These are phyloP conservation scores for Hydrotaea diabolus DNA, from an alignment of 2,888 invertebrate species.

Conservation along the genomic window DNA sequence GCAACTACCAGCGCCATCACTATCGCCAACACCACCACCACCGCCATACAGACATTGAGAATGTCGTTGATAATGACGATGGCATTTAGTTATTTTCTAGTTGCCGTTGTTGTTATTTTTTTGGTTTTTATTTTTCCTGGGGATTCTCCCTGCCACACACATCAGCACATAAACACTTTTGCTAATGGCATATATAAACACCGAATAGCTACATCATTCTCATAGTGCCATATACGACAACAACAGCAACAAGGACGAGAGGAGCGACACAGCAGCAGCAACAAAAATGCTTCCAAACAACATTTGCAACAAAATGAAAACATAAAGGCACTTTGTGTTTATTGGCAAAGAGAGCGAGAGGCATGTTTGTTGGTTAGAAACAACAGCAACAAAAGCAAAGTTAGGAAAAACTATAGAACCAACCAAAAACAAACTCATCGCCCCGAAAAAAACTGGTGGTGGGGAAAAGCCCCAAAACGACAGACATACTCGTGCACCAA, in stretches of 20 bases:
- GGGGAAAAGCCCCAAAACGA: not conserved
- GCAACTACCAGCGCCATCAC: not conserved
- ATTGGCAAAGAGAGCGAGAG: not conserved
- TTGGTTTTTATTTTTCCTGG: not conserved
- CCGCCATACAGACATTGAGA: not conserved
- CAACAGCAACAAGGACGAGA: not conserved
- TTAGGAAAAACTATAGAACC: conserved; percentile 11
- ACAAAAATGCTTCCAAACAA: conserved; percentile 22
- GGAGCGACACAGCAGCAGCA: not conserved
- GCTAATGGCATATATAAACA: conserved; percentile 55
- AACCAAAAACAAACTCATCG: not conserved
- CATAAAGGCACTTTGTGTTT: conserved; percentile 42
- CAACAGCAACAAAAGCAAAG: not conserved
- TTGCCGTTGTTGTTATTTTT: not conserved
- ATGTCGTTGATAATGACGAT: conserved; percentile 19
- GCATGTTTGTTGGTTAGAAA: not conserved
- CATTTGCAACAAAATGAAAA: conserved; percentile 46
- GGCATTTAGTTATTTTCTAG: conserved; percentile 23
- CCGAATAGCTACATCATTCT: conserved; percentile 46
- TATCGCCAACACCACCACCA: not conserved
- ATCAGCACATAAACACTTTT: conserved; percentile 28
- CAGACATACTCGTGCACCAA: too few species aligned
- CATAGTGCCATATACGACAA: conserved; percentile 23
- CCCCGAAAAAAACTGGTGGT: not conserved
- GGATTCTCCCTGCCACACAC: conserved; percentile 1